Conservation (phyloP, 2,888 invertebrate species). For the Netelia melanura region DNA sequence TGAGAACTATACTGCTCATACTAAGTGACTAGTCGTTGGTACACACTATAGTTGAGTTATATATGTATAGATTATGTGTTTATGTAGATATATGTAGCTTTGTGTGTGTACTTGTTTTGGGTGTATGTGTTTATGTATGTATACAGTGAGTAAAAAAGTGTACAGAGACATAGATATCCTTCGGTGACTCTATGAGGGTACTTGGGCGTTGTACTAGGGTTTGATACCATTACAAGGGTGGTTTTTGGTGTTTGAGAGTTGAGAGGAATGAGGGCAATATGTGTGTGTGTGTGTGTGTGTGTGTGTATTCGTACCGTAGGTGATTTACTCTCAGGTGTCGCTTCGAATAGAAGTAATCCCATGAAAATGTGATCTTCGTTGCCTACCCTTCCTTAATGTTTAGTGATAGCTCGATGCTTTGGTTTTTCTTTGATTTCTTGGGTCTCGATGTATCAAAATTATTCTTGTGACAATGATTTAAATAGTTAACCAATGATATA, state of each 20-base stretch:
- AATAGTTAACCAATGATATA: too few species aligned
- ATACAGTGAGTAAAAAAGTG: not conserved
- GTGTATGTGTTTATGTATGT: conserved; percentile 14
- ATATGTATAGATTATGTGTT: not conserved
- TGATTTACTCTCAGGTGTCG: conserved; percentile 4
- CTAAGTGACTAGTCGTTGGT: conserved; percentile 40
- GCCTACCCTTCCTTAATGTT: too few species aligned
- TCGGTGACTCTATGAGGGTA: conserved; percentile 39
- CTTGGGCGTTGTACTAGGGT: conserved; percentile 23
- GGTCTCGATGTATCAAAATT: too few species aligned
- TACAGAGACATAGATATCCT: conserved; percentile 40
- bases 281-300: not conserved
- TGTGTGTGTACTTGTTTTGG: not conserved
- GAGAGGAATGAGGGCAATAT: conserved; percentile 23
- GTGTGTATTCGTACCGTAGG: not conserved
- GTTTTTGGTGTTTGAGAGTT: conserved; percentile 30
- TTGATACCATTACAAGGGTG: conserved; percentile 17
- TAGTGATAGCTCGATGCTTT: too few species aligned
- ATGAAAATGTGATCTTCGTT: conserved; percentile 68
- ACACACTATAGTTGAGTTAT: conserved; percentile 8
- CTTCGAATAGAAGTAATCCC: conserved; percentile 59
- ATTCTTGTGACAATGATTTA: too few species aligned
- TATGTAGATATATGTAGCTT: not conserved
- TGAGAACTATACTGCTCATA: conserved; percentile 56
- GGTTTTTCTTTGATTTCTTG: too few species aligned